These are phyloP conservation scores for Noctua fimbriata DNA, from an alignment of 2,888 invertebrate species.

Conservation along the genomic window DNA sequence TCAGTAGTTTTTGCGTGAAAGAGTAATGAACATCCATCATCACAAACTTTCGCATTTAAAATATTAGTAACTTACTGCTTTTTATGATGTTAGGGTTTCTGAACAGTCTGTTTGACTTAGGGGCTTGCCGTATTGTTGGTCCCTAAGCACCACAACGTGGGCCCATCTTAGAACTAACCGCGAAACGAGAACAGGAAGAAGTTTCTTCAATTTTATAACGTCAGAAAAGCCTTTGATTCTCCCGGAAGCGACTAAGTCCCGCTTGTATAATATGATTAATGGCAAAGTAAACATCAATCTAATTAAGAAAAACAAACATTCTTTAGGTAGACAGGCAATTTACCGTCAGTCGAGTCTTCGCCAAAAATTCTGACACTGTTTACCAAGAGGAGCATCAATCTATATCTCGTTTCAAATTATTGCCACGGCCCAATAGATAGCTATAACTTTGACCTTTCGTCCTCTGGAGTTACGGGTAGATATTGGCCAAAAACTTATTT, in stretches of 20 bases:
- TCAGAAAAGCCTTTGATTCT: not conserved
- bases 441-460: conserved; percentile 48
- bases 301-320: conserved; percentile 60
- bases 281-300: conserved; percentile 49
- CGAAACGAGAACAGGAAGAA: not conserved
- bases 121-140: too few species aligned
- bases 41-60: too few species aligned
- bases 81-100: too few species aligned
- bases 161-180: not conserved
- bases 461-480: conserved; percentile 24
- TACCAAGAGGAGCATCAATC: conserved; percentile 64
- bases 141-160: too few species aligned
- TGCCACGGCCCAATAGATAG: conserved; percentile 44
- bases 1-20: too few species aligned
- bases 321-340: conserved; percentile 40
- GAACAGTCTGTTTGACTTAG: too few species aligned
- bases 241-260: conserved; percentile 2
- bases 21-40: too few species aligned
- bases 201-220: not conserved
- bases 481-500: conserved; percentile 22
- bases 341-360: conserved; percentile 40
- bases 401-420: conserved; percentile 63
- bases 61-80: too few species aligned
- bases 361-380: conserved; percentile 60
- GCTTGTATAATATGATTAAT: conserved; percentile 47